phyloP scores from a whole-genome alignment of 2,888 invertebrate species.

The Leptarthrus brevirostris region DNA sequence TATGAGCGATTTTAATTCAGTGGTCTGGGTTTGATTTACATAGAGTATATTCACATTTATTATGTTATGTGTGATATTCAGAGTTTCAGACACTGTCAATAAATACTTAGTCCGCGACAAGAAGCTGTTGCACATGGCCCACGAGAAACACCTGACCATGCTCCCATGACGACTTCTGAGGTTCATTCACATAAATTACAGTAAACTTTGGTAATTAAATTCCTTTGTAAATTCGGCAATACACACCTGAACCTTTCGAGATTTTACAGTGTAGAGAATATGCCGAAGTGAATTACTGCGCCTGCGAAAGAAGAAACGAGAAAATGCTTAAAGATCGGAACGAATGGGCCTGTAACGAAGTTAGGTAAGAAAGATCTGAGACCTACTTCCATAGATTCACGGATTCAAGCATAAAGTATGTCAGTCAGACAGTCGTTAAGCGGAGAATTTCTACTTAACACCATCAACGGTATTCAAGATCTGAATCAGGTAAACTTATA shows the following conservation, averaged over 20 bases:
- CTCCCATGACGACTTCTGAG: slow-evolving; percentile 2
- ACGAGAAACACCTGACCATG: slow-evolving; percentile 17
- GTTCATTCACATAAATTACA: slow-evolving; percentile 42
- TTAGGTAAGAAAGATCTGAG: slow-evolving; percentile 52
- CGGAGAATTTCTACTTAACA: slow-evolving; percentile 46
- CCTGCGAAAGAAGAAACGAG: slow-evolving; percentile 49
- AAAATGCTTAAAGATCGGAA: slow-evolving; percentile 47
- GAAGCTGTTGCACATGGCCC: slow-evolving; percentile 18
- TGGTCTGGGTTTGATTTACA: slow-evolving; percentile 53
- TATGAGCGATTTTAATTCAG: slow-evolving; percentile 50
- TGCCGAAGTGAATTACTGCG: slow-evolving; percentile 24
- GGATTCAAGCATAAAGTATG: slow-evolving; percentile 57
- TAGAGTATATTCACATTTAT: slow-evolving; percentile 22
- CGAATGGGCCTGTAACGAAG: slow-evolving; percentile 36
- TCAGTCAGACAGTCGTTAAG: slow-evolving; percentile 57
- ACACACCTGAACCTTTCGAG: slow-evolving; percentile 9
- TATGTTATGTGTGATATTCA: slow-evolving; percentile 20
- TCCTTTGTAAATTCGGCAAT: slow-evolving; percentile 24
- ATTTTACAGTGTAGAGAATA: slow-evolving; percentile 45
- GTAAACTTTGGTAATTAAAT: slow-evolving; percentile 38
- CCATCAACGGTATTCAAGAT: slow-evolving; percentile 34
- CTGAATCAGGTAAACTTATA: slow-evolving; percentile 32
- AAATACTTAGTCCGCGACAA: neutral
- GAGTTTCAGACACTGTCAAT: slow-evolving; percentile 42
- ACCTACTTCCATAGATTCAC: slow-evolving; percentile 58